Base-by-base conservation (phyloP, 2,888 invertebrate genomes). In the Thymelicus lineola region DNA sequence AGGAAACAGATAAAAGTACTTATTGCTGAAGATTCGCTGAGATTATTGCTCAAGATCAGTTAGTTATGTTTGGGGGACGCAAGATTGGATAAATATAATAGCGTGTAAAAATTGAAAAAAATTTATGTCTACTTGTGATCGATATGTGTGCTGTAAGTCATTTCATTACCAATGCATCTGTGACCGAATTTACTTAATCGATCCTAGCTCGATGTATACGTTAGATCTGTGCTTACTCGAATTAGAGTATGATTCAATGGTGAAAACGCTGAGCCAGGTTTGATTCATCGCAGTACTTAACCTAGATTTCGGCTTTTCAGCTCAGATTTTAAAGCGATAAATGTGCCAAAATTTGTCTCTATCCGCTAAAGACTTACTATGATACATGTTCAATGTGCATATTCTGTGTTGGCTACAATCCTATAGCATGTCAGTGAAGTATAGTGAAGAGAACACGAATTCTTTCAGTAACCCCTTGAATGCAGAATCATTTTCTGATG, bases 201-300 rank as follows among this genome's bases (percentile, higher is more conserved):
- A 53, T 53, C 5, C 20, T 53, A 10, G 53, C 12, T 42, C 42
- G 12, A 42, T 53, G 20, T 53, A 53, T 53, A 53, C 50, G 42
- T 42, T 5, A 53, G 20, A 20, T 53, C 20, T 12, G 12, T 53
- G 53, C 53, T 20, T 53, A 20, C 20, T 53, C 53, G 53, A 53
- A 53, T 53, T 53, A 53, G 53, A 53, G 53, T 53, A 53, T 10
- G 53, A 12, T 53, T 53, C 20, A 53, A 20, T 53, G 20, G 53
- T 20, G 17, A 36, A 61, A 67, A 55, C 45, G 45, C 28, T 20
- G 36, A 53, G 61, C 61, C 53, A 9, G 60, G 6, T 53, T 53
- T 67, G 67, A 67, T 67, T 61, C 53, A 67, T 60, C 28, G 20
- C 45, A 35, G 61, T 53, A 35, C 53, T 67, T 61, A 67, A 61